A percentile compares a stretch with the other conserved stretches of the same genome.
Conservation (phyloP, 2,797 vertebrate genomes). For the Karalla daura region DNA sequence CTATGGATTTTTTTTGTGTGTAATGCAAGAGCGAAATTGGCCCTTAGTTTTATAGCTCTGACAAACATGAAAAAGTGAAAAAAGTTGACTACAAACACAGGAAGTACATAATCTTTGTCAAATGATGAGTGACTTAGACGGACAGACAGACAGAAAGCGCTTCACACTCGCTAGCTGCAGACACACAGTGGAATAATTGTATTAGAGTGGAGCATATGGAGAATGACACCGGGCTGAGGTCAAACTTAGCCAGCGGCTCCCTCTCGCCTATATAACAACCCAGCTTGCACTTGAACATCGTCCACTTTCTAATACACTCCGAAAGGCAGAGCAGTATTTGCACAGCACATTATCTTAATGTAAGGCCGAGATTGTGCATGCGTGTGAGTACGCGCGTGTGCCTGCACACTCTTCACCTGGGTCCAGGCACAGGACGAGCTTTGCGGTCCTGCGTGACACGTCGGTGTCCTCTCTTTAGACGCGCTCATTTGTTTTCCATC, state of each 20-base stretch:
- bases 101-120: not conserved
- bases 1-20: slow-evolving; percentile 23
- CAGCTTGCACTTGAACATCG: slow-evolving; percentile 54
- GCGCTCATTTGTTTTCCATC: slow-evolving; percentile 70
- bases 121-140: slow-evolving; percentile 8
- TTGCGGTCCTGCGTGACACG: slow-evolving; percentile 49
- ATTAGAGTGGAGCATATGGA: slow-evolving; percentile 84
- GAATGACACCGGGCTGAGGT: slow-evolving; percentile 76
- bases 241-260: slow-evolving; percentile 61
- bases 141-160: slow-evolving; percentile 23
- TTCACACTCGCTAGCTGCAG: slow-evolving; percentile 22
- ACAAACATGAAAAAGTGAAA: not conserved
- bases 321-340: slow-evolving; percentile 71
- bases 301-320: slow-evolving; percentile 76
- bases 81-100: not conserved
- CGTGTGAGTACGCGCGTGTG: slow-evolving; percentile 31
- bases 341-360: slow-evolving; percentile 72
- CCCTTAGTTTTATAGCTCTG: not conserved
- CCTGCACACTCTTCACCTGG: slow-evolving; percentile 11
- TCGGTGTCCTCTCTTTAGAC: slow-evolving; percentile 62
- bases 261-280: slow-evolving; percentile 36
- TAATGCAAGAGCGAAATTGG: slow-evolving; percentile 1
- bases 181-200: slow-evolving; percentile 51
- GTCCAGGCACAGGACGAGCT: slow-evolving; percentile 37
- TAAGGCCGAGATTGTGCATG: slow-evolving; percentile 31